Evolutionary conservation across 2,888 invertebrate species (phyloP), one percentile per base, ranked within the genome.

Genomic region (Conistra vaccinii): DNA sequence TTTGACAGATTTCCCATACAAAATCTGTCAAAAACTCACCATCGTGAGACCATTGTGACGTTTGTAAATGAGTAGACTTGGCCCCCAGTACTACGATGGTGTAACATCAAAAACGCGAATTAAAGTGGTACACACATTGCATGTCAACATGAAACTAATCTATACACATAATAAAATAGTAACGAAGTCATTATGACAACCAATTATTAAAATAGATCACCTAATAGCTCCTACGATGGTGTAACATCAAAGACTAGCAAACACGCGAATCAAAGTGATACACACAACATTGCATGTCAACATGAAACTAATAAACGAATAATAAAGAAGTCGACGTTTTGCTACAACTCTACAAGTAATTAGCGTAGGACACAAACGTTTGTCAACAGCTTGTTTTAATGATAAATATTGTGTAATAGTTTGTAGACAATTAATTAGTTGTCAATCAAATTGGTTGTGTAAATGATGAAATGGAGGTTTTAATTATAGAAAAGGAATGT

Each of bases 201-300:
- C 20, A 29, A 63, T n/a, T 9, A 53, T 7, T 39, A 17, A 32
- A 55, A 48, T 23, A 45, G 17, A 71, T 42, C 14, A 60, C 32
- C 20, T n/a, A 35, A 63, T 26, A 61, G 35, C 29, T 55, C 39
- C 48, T 5, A 20, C 2, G 29, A 69, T 74, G 35, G 42, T 57
- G 35, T 76, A 26, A 63, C 51, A 42, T 62, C n/a, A 45, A 67
- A 79, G 26, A 66, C 45, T 55, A n/a, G 51, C 32, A 62, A 32
- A 4, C 78, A 80, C 73, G 80, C 80, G 29, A 75, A 51, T 48
- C 7, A 55, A 60, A 69, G 4, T 53, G 17, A 10, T 51, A 55
- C 55, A 55, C 61, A 73, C 68, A 17, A 78, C 65, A 78, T 82
- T 32, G 85, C 85, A 78, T 83, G 75, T 60, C 78, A 65, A 73